phyloP scores from a whole-genome alignment of 2,797 vertebrate species.

The Phrynocephalus forsythii region DNA sequence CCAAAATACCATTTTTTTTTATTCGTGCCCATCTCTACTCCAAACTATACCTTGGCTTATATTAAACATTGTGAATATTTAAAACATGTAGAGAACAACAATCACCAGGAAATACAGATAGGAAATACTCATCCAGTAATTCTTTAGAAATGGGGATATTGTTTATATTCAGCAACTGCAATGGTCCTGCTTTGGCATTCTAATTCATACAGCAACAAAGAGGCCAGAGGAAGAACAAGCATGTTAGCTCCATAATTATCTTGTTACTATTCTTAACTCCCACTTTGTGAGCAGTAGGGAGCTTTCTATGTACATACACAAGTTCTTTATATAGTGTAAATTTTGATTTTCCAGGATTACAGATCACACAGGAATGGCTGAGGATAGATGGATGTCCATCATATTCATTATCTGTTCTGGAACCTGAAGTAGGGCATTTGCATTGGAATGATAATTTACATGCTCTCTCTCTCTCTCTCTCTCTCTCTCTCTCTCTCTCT shows the following conservation, averaged over 20 bases:
- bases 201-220: not conserved
- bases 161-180: not conserved
- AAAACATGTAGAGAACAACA: not conserved
- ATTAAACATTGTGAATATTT: slow-evolving; percentile 36
- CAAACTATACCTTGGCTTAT: not conserved
- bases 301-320: not conserved
- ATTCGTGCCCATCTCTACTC: too few species aligned
- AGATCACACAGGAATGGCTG: not conserved
- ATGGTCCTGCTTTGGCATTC: not conserved
- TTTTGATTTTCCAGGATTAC: not conserved
- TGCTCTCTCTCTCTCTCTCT: too few species aligned
- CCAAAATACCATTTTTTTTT: too few species aligned
- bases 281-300: not conserved
- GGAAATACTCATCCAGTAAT: not conserved
- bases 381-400: not conserved
- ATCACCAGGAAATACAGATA: not conserved
- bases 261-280: not conserved
- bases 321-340: not conserved
- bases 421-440: too few species aligned
- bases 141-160: not conserved
- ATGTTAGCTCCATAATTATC: not conserved
- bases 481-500: too few species aligned
- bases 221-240: not conserved
- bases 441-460: too few species aligned
- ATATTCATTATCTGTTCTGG: too few species aligned